Evolutionary conservation across 1,140 invertebrate genomes (phyloP), one percentile per base, ranked within the genome.

Genomic region (Chelonus insularis): DNA sequence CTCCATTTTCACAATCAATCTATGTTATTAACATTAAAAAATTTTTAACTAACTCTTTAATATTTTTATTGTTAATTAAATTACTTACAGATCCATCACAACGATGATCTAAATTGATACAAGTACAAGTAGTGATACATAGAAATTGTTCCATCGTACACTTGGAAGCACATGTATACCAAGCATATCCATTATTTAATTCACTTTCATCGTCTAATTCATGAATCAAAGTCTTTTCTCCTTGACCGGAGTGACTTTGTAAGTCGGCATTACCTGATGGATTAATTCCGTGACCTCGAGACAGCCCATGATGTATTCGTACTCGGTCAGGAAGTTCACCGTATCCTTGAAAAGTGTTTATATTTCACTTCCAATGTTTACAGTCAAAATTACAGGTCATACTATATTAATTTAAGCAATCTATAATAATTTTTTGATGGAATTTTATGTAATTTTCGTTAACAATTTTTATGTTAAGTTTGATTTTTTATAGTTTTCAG

Each of bases 1-100:
- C 87, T 0, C 84, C 83, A 36, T 85, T 84, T 1, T 84, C 84
- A 69, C 90, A 91, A 63, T 91, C 86, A 1, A 79, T 69, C 63
- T 84, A 74, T 34, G n/a, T n/a, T n/a, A n/a, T n/a, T n/a, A n/a
- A n/a, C n/a, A n/a, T n/a, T n/a, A n/a, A n/a, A n/a, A n/a, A n/a
- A n/a, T n/a, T n/a, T n/a, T n/a, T n/a, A n/a, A n/a, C n/a, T n/a
- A n/a, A n/a, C n/a, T n/a, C n/a, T n/a, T n/a, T n/a, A n/a, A n/a
- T n/a, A n/a, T n/a, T n/a, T n/a, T n/a, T n/a, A n/a, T n/a, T n/a
- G 0, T 8, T 39, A 8, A 37, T 52, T 48, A 21, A 51, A 41
- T 29, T 11, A 59, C 73, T 70, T 32, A 77, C 72, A 25, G 60
- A 57, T 54, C 76, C 73, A 55, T 81, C 72, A 21, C 76, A 78